These are phyloP conservation scores for Apocheima hispidaria DNA, from an alignment of 2,888 invertebrate species.

Conservation along the genomic window DNA sequence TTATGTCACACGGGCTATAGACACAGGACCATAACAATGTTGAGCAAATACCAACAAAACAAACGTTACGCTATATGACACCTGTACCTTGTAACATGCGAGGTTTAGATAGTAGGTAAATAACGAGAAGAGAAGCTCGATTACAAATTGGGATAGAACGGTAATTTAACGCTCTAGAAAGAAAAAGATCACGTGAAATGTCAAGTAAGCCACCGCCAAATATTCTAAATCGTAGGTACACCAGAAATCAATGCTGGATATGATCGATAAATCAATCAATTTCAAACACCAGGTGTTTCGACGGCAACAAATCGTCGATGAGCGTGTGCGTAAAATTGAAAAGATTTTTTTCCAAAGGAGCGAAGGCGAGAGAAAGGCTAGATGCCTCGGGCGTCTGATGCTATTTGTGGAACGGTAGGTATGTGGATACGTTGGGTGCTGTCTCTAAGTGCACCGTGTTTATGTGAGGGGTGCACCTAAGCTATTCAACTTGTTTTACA, in stretches of 20 bases:
- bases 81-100: conserved; percentile 1
- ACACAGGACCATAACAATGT: conserved; percentile 45
- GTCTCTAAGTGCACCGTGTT: conserved; percentile 74
- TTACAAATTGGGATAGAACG: neutral
- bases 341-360: conserved; percentile 48
- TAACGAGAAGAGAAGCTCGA: neutral
- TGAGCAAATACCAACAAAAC: conserved; percentile 49
- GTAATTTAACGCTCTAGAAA: neutral
- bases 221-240: conserved; percentile 20
- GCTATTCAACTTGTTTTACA: conserved; percentile 65
- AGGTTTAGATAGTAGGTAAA: neutral
- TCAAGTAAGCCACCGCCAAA: conserved; percentile 28
- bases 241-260: conserved; percentile 25
- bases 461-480: conserved; percentile 72
- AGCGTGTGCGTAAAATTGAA: conserved; percentile 35
- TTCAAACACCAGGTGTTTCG: conserved; percentile 47
- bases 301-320: conserved; percentile 47
- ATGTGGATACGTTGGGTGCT: conserved; percentile 63
- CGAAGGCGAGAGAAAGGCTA: conserved; percentile 49
- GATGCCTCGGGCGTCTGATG: conserved; percentile 52
- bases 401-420: conserved; percentile 76
- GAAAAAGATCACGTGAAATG: conserved; percentile 12
- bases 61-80: conserved; percentile 16
- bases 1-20: conserved; percentile 70
- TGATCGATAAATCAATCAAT: conserved; percentile 45